phyloP scores from a whole-genome alignment of 1,140 invertebrate species.

The Orchesella cincta region DNA sequence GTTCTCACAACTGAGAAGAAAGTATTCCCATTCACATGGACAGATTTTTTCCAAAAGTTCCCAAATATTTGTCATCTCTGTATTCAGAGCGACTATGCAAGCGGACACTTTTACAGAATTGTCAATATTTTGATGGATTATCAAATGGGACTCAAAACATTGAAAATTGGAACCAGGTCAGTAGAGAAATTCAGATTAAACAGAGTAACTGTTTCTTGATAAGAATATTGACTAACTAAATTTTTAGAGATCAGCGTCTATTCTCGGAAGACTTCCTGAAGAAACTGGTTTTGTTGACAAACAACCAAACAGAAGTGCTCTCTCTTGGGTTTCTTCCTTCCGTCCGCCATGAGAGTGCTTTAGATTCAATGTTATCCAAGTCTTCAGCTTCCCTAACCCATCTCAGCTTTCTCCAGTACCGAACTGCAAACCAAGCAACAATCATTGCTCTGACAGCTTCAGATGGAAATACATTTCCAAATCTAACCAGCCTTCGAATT shows the following conservation, averaged over 20 bases:
- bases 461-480: background rate
- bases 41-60: background rate
- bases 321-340: background rate
- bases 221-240: background rate
- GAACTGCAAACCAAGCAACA: background rate
- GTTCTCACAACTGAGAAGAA: background rate
- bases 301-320: background rate
- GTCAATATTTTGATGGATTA: background rate
- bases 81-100: slow-evolving; percentile 6
- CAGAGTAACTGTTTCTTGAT: background rate
- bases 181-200: background rate
- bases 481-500: background rate
- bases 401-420: background rate
- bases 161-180: slow-evolving; percentile 11
- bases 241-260: background rate
- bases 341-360: background rate
- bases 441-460: background rate
- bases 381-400: background rate
- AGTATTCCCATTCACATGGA: slow-evolving; percentile 10
- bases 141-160: background rate
- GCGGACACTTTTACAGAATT: background rate
- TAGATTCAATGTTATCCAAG: background rate
- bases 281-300: background rate
- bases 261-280: background rate
- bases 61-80: slow-evolving; percentile 6